A percentile compares a stretch with the other conserved stretches of the same genome.
Conservation (phyloP, 2,113 vertebrate species). For the Nematolebias whitei region DNA sequence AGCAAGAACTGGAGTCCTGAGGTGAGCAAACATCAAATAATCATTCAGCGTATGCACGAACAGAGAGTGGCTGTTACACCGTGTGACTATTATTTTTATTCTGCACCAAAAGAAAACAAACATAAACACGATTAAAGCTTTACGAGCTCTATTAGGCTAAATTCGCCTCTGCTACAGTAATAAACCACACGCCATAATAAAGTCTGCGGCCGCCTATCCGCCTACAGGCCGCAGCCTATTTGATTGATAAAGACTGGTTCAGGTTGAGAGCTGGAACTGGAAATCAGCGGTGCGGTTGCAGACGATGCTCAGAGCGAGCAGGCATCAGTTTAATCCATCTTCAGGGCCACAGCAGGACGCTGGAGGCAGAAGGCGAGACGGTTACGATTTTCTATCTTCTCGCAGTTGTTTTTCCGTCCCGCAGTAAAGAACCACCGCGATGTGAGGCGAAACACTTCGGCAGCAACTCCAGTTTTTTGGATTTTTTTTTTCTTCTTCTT, state of each 20-base stretch:
- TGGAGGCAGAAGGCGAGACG: conserved; percentile 22
- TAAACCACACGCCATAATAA: conserved; percentile 28
- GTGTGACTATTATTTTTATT: conserved; percentile 32
- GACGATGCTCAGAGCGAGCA: conserved; percentile 31
- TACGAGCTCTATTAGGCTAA: conserved; percentile 30
- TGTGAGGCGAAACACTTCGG: conserved; percentile 52
- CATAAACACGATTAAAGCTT: conserved; percentile 15
- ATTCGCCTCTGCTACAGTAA: conserved; percentile 22
- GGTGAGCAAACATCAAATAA: conserved; percentile 57
- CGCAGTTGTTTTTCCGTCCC: conserved; percentile 39
- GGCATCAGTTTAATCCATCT: conserved; percentile 44
- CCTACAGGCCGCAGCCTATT: conserved; percentile 19
- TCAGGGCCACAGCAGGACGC: conserved; percentile 29
- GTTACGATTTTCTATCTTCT: conserved; percentile 50
- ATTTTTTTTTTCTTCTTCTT: conserved; percentile 39
- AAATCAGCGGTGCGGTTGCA: conserved; percentile 33
- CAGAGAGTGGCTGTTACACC: conserved; percentile 41
- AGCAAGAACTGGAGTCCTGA: conserved; percentile 54
- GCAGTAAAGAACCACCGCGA: conserved; percentile 34
- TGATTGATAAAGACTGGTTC: conserved; percentile 34
- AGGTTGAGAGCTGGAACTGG: conserved; percentile 22
- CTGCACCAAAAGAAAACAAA: conserved; percentile 23
- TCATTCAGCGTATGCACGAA: conserved; percentile 39
- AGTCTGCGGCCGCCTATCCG: conserved; percentile 17
- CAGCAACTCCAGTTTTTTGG: conserved; percentile 53